Conservation (phyloP, 2,797 vertebrate species). For the Platalea minor region DNA sequence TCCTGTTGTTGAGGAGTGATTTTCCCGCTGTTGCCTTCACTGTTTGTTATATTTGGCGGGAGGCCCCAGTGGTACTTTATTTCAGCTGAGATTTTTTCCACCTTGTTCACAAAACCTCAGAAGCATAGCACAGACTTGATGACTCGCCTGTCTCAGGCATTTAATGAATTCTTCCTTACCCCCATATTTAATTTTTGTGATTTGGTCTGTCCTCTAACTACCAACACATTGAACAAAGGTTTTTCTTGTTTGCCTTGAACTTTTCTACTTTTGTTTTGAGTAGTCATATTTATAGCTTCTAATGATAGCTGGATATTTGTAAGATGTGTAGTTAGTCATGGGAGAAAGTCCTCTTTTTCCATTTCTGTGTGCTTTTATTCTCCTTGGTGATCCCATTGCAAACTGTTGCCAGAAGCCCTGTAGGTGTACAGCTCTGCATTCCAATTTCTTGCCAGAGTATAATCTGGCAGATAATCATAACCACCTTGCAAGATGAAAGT, state of each 20-base stretch:
- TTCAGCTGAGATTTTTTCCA: constrained; percentile 37
- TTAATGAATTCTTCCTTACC: neutral
- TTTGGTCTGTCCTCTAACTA: neutral
- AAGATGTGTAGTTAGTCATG: neutral
- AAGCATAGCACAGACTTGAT: neutral
- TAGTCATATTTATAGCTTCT: neutral
- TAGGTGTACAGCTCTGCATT: neutral
- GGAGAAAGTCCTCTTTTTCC: neutral
- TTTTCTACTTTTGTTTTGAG: neutral
- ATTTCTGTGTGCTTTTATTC: neutral
- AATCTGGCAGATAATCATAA: neutral
- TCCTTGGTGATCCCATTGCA: neutral
- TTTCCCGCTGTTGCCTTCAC: constrained; percentile 33
- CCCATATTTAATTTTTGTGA: neutral
- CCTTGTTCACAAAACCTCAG: neutral
- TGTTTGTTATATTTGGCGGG: constrained; percentile 32
- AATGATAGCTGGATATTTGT: neutral
- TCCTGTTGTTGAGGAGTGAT: constrained; percentile 50
- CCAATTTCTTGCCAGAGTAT: neutral
- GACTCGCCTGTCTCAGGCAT: neutral
- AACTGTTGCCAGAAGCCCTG: neutral
- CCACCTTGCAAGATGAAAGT: neutral
- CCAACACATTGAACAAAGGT: neutral
- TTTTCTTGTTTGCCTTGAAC: neutral
- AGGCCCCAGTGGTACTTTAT: neutral